Evolutionary conservation across 2,113 vertebrate species (phyloP).

Genomic region (Toxostoma redivivum): DNA sequence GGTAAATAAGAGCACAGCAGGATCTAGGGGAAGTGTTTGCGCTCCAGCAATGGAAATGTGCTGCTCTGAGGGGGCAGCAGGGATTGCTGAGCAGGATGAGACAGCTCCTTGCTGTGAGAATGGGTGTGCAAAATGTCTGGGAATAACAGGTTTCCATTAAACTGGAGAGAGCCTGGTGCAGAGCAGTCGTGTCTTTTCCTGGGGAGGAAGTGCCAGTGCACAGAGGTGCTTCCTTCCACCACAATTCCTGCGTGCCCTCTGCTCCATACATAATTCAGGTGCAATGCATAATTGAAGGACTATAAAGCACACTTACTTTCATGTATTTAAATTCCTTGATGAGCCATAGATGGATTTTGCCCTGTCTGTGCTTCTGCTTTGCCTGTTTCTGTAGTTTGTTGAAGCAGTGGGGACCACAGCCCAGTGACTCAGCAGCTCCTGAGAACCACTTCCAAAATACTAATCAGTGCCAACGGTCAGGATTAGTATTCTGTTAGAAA

Average conservation of each 20-base stretch:
- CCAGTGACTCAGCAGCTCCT: background rate
- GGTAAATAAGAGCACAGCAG: background rate
- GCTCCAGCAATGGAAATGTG: background rate
- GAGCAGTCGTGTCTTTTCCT: background rate
- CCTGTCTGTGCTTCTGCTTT: background rate
- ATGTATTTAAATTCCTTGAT: constrained; percentile 11
- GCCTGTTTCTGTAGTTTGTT: background rate
- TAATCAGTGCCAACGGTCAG: background rate
- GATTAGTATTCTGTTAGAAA: background rate
- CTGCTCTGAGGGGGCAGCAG: background rate
- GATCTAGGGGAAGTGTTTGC: background rate
- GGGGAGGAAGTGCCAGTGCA: background rate
- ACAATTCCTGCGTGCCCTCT: background rate
- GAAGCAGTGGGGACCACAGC: background rate
- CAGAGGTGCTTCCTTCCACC: background rate
- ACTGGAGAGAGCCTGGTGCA: background rate
- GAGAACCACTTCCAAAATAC: background rate
- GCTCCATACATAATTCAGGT: constrained; percentile 40
- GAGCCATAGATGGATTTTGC: background rate
- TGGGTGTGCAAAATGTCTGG: background rate
- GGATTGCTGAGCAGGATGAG: background rate
- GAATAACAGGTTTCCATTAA: background rate
- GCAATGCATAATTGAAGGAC: constrained; percentile 42
- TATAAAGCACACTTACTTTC: constrained; percentile 42
- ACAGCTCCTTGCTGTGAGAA: background rate